Conservation (phyloP, 2,113 vertebrate species). For the Rhegmatorhina hoffmannsi region DNA sequence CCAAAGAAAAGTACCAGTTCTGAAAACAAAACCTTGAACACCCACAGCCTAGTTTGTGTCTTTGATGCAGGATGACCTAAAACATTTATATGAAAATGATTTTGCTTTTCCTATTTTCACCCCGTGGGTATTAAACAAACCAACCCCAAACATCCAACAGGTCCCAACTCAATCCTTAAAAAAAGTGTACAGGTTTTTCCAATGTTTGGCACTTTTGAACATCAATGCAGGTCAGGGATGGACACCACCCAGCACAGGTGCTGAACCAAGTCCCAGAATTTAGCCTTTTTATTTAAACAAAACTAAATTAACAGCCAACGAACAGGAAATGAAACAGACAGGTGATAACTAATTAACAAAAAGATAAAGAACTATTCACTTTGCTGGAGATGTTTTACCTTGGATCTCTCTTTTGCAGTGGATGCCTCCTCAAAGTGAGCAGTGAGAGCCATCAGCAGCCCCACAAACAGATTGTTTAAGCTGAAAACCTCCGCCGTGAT, state of each 20-base stretch:
- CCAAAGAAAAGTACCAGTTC: background rate
- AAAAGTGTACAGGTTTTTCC: background rate
- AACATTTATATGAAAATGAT: background rate
- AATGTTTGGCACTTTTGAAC: background rate
- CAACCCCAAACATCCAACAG: background rate
- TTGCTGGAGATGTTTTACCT: slow-evolving; percentile 81
- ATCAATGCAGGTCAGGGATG: background rate
- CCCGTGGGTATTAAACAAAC: background rate
- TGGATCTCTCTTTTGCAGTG: slow-evolving; percentile 82
- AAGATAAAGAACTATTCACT: slow-evolving; percentile 8
- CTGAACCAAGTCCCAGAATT: background rate
- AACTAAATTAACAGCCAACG: background rate
- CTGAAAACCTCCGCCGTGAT: slow-evolving; percentile 94
- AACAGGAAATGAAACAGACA: background rate
- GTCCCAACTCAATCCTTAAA: background rate
- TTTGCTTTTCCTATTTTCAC: background rate
- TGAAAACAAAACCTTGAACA: background rate
- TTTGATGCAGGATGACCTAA: background rate
- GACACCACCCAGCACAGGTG: background rate
- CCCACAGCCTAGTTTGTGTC: background rate
- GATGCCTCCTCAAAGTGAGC: slow-evolving; percentile 83
- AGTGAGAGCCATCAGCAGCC: slow-evolving; percentile 87
- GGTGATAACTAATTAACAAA: background rate
- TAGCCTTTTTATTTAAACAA: background rate
- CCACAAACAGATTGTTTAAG: slow-evolving; percentile 97